These are phyloP conservation scores for Leptinotarsa defecta DNA, from an alignment of 1,140 invertebrate genomes.

Conservation along the genomic window DNA sequence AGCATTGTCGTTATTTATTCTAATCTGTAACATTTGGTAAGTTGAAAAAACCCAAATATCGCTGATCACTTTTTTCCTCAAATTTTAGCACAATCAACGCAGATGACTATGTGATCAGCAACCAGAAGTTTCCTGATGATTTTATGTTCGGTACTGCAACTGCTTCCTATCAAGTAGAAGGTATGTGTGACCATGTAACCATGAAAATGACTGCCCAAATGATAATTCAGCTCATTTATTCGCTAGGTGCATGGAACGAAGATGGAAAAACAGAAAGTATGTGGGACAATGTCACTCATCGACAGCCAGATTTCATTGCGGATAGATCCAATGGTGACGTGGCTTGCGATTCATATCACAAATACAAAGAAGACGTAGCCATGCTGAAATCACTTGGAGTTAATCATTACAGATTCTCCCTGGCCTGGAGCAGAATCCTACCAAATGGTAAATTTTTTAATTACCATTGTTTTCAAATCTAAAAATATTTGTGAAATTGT, in stretches of 20 bases:
- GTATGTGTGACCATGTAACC: conserved; percentile 15
- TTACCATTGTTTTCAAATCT: not conserved
- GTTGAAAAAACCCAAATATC: not conserved
- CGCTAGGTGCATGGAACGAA: conserved; percentile 6
- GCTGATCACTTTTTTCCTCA: no score
- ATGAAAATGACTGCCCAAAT: not conserved
- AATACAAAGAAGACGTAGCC: conserved; percentile 61
- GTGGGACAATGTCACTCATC: conserved; percentile 65
- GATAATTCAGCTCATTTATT: not conserved
- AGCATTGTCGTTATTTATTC: not conserved
- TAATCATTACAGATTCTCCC: conserved; percentile 62
- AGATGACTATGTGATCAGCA: not conserved
- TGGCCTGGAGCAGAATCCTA: conserved; percentile 62
- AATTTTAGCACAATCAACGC: not conserved
- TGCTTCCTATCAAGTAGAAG: conserved; percentile 54
- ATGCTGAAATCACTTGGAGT: conserved; percentile 59
- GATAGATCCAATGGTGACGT: conserved; percentile 62
- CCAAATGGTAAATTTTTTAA: conserved; percentile 31
- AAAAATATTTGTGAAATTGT: not conserved
- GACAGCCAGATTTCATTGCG: conserved; percentile 58
- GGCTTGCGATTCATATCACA: conserved; percentile 65
- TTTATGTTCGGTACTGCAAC: conserved; percentile 47
- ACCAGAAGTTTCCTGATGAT: conserved; percentile 48
- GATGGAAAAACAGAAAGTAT: conserved; percentile 58
- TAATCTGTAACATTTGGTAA: not conserved